Percentiles rank a stretch among this genome's conserved stretches.
These are phyloP conservation scores for Solenodon paradoxus DNA, from an alignment of 2,113 vertebrate genomes.

Conservation along the genomic window DNA sequence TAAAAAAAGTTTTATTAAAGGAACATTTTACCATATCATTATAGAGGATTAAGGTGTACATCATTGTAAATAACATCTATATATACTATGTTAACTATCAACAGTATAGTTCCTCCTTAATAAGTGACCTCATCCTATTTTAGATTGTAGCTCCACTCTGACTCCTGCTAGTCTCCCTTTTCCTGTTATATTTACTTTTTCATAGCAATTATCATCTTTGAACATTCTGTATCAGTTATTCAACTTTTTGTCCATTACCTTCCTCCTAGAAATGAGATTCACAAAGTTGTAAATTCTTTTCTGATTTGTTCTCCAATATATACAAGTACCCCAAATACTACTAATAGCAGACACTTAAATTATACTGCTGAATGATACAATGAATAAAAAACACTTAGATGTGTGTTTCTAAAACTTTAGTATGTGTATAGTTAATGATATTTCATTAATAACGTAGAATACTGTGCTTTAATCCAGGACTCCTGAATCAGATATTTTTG, in stretches of 20 bases:
- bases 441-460: not conserved
- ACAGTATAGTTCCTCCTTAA: too few relatives aligned
- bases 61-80: too few relatives aligned
- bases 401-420: not conserved
- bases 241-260: not conserved
- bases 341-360: not conserved
- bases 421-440: not conserved
- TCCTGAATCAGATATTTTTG: not conserved
- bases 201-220: not conserved
- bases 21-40: too few relatives aligned
- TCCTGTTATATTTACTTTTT: not conserved
- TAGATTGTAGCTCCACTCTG: not conserved
- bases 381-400: not conserved
- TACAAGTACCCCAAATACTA: not conserved
- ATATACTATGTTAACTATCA: too few relatives aligned
- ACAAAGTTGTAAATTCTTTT: not conserved
- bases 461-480: not conserved
- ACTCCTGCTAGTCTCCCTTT: too few relatives aligned
- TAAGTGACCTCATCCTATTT: too few relatives aligned
- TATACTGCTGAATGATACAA: not conserved
- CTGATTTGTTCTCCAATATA: not conserved
- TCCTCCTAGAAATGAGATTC: not conserved
- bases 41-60: too few relatives aligned
- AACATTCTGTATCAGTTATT: not conserved
- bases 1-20: too few relatives aligned